A percentile compares a stretch with the other conserved stretches of the same genome.
Conservation (phyloP, 2,888 invertebrate genomes). For the Conomelus anceps region DNA sequence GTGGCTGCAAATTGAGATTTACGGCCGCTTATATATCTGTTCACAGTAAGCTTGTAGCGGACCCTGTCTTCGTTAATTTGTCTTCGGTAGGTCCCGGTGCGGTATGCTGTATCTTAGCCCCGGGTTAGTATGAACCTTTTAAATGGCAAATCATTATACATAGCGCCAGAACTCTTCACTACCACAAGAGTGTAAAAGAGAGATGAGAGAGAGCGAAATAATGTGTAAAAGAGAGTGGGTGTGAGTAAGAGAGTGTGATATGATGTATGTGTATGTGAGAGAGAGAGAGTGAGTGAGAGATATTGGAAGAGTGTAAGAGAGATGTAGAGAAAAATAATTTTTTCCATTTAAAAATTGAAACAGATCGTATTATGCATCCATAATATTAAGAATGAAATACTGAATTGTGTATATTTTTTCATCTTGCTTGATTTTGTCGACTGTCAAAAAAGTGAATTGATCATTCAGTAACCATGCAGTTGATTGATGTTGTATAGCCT, state of each 20-base stretch:
- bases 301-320: neutral
- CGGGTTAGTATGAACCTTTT: neutral
- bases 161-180: neutral
- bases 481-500: neutral
- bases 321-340: neutral
- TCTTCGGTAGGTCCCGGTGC: neutral
- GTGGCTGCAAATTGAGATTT: neutral
- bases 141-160: neutral
- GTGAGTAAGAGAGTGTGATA: neutral
- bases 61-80: neutral
- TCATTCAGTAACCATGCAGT: neutral
- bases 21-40: neutral
- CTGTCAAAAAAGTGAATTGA: neutral
- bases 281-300: neutral
- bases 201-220: neutral
- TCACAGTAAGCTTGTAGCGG: neutral
- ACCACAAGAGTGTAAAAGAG: neutral
- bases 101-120: neutral
- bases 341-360: neutral
- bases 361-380: neutral
- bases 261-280: neutral
- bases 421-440: neutral
- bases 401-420: neutral
- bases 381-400: neutral
- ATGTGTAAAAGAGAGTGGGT: neutral